Evolutionary conservation across 2,888 invertebrate species (phyloP).

Genomic region (Exephanes ischioxanthus): DNA sequence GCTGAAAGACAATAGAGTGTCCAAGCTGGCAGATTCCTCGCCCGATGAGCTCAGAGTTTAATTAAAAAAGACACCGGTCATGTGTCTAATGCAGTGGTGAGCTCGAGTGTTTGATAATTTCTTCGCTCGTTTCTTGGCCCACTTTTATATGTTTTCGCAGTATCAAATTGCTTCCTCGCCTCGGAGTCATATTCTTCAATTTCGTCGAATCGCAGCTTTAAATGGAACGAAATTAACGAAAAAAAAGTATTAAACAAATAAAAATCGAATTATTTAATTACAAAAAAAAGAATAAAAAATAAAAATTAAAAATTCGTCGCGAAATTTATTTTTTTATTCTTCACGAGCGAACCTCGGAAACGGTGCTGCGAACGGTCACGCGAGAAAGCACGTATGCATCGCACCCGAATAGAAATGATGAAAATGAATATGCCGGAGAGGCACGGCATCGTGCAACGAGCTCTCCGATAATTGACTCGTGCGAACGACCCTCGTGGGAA

Average conservation of each 20-base stretch:
- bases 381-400: conserved; percentile 29
- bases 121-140: conserved; percentile 8
- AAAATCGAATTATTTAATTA: background rate
- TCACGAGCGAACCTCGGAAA: background rate
- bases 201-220: background rate
- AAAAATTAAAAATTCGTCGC: background rate
- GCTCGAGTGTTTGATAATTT: conserved; percentile 32
- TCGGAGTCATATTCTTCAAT: conserved; percentile 6
- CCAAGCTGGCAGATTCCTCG: conserved; percentile 42
- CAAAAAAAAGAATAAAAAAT: background rate
- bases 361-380: conserved; percentile 23
- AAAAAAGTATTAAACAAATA: background rate
- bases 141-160: conserved; percentile 21
- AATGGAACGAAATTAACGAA: background rate
- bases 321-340: conserved; percentile 10
- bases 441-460: conserved; percentile 23
- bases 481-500: conserved; percentile 68
- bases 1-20: conserved; percentile 18
- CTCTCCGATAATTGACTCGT: conserved; percentile 47
- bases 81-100: conserved; percentile 20
- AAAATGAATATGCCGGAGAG: background rate
- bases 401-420: conserved; percentile 43
- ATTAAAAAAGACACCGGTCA: background rate
- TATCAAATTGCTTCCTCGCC: conserved; percentile 13
- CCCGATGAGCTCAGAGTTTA: conserved; percentile 48